Base-by-base conservation (phyloP, 2,888 invertebrate species). In the Drepanosiphum platanoidis region DNA sequence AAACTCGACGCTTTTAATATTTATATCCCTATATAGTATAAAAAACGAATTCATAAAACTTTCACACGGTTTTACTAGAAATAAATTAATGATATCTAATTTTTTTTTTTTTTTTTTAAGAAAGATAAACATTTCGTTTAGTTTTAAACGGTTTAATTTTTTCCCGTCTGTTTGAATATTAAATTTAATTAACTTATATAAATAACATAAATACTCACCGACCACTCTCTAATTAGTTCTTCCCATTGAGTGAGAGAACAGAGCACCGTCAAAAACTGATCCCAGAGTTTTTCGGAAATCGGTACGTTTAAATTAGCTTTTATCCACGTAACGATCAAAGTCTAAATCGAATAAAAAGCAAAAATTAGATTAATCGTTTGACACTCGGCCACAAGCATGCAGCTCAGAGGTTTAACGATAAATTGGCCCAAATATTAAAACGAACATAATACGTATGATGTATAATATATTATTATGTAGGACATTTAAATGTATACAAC, bases 261-360 rank as follows among this genome's bases (percentile, higher is more conserved):
- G 30, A 98, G 91, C 15, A 97, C 94, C 87, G 93, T 93, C 89
- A 97, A 93, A 89, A 98, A 97, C 89, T 95, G 94, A 90, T 98
- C 97, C 98, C 98, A 99, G 71, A 98, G 91, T 88, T 96, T 94
- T 9, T 94, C 92, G 86, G 95, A 94, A 86, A 98, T 96, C 5
- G 95, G 93, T 9, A 98, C 97, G 90, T 97, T 97, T 88, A 98
- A 92, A 90, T 98, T 98, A 0, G 98, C 98, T 89, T 97, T 96
- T 88, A 98, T 98, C 98, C 98, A 98, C 4, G 98, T 98, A 87
- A 98, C 97, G 88, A 98, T 97, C 77, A 98, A 91, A 0, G 98
- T 98, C 92, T 98, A 95, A 88, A 96, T 95, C 88, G 88, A 74
- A 52, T 36, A 77, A 72, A 72, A 32, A n/a, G n/a, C n/a, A n/a